Evolutionary conservation across 2,888 invertebrate genomes (phyloP), one percentile per base, ranked within the genome.

Genomic region (Caenorhabditis sulstoni): DNA sequence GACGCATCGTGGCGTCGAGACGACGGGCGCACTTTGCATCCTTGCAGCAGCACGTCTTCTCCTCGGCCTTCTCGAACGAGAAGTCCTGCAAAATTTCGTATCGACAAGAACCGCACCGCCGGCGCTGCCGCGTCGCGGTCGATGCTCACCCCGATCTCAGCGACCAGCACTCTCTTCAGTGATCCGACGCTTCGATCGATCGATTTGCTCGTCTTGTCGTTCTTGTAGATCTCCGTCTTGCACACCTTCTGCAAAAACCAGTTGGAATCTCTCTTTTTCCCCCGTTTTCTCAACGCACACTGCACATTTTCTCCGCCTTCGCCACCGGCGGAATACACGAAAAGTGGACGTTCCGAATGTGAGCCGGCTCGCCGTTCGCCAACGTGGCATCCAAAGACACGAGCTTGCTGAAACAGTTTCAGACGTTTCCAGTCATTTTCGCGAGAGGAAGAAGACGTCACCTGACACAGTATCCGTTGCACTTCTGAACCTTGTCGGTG

Each of bases 21-120:
- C 62, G 65, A 3, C 66, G 55, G 9, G 80, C 70, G 44, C 80
- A 80, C 20, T 55, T 75, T 12, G 50, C 75, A 29, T 75, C 71
- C 20, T 80, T 80, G 35, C 80, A 80, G 59, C 80, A 80, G 44
- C 80, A 80, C 39, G 62, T 62, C 44, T 80, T 80, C 59, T 80
- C 80, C 49, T 61, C 61, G 20, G 71, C 80, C 45, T 80, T 80
- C 35, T 66, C 70, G 44, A 45, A 71, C 14, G 73, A 71, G 18
- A 80, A 80, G 41, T 80, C 80, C 79, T 79, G 70, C n/a, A 76
- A 76, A 50, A 39, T 44, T 7, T 9, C 2, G 18, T 37, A 1
- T 3, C 2, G 61, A 22, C 4, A 7, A 44, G 49, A 39, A 39
- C 14, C 9, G 4, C 8, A n/a, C n/a, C n/a, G n/a, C n/a, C n/a